Evolutionary conservation across 2,113 vertebrate species (phyloP).

Genomic region (Pandion haliaetus): DNA sequence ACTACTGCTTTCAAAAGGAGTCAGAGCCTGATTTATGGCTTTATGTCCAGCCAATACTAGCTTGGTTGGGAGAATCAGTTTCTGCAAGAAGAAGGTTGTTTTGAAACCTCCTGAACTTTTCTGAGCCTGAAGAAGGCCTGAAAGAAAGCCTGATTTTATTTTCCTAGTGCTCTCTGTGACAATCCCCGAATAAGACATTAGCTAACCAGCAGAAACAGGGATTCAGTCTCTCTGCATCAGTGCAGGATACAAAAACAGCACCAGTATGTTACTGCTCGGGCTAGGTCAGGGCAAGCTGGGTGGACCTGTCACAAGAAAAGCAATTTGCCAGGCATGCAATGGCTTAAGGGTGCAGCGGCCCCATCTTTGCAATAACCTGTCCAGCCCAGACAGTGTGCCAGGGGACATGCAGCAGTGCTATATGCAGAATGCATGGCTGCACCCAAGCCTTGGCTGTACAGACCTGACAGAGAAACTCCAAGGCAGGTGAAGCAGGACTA

Average conservation of each 20-base stretch:
- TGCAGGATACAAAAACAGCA: neutral
- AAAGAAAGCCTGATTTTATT: neutral
- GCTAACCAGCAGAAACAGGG: neutral
- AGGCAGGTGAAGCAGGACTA: neutral
- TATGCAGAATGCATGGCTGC: neutral
- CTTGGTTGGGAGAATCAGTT: neutral
- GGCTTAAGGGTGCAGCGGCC: neutral
- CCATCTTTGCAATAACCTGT: neutral
- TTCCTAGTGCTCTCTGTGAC: neutral
- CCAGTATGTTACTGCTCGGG: neutral
- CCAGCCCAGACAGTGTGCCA: too few relatives aligned
- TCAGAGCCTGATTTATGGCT: constrained; percentile 21
- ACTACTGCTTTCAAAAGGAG: neutral
- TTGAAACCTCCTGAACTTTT: constrained; percentile 4
- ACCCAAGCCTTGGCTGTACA: neutral
- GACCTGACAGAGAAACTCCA: neutral
- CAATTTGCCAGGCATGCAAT: neutral
- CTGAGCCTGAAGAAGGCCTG: neutral
- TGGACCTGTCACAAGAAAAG: neutral
- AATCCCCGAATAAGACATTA: neutral
- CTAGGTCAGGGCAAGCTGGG: neutral
- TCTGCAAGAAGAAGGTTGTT: neutral
- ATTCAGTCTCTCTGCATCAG: neutral
- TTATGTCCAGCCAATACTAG: neutral
- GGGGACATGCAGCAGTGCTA: neutral